Conservation (phyloP, 2,113 vertebrate species). For the Menura novaehollandiae region DNA sequence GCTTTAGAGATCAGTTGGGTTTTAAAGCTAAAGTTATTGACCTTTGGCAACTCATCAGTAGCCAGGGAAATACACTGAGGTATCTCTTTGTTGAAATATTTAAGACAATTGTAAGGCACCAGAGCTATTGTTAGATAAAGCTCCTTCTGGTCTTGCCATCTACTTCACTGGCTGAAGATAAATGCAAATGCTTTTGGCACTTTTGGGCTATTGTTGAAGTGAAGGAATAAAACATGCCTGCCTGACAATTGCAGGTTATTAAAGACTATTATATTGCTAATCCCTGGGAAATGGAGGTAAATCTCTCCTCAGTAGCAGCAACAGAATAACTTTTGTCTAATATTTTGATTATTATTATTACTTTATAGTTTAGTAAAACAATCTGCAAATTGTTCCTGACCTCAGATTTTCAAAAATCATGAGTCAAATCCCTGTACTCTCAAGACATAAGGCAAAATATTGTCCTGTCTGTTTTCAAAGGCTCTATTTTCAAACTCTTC, state of each 20-base stretch:
- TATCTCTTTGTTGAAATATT: constrained; percentile 48
- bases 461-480: neutral
- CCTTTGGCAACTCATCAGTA: constrained; percentile 9
- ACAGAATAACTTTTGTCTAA: constrained; percentile 17
- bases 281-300: constrained; percentile 28
- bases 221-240: constrained; percentile 18
- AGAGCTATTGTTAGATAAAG: constrained; percentile 22
- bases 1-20: neutral
- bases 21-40: constrained; percentile 13
- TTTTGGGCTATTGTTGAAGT: constrained; percentile 29
- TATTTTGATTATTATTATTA: constrained; percentile 49
- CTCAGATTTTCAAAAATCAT: constrained; percentile 16
- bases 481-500: neutral
- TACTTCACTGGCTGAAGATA: constrained; percentile 33
- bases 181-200: constrained; percentile 39
- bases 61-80: neutral
- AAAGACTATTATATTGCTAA: constrained; percentile 50
- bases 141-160: constrained; percentile 30
- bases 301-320: neutral
- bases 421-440: neutral
- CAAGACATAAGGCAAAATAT: neutral
- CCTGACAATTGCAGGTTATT: constrained; percentile 52
- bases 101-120: constrained; percentile 32
- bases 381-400: constrained; percentile 46
- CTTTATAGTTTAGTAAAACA: constrained; percentile 14